A percentile compares a stretch with the other conserved stretches of the same genome.
phyloP scores from a whole-genome alignment of 2,113 vertebrate species.

The Nematolebias whitei region DNA sequence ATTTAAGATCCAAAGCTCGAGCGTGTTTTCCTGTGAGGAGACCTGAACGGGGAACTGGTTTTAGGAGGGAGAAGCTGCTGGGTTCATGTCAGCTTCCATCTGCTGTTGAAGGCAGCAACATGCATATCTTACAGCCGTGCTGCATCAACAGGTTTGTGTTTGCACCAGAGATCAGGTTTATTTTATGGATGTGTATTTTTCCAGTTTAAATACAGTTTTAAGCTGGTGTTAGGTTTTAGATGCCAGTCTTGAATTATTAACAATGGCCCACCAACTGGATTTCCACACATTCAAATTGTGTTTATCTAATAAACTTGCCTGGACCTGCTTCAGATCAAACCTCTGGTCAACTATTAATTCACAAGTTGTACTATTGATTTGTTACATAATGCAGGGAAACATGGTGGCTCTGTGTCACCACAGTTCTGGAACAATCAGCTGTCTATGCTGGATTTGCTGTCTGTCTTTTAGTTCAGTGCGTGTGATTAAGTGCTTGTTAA shows the following conservation, averaged over 20 bases:
- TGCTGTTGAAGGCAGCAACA: slow-evolving; percentile 44
- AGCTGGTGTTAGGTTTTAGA: no score
- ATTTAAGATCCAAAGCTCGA: slow-evolving; percentile 13
- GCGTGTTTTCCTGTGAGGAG: background rate
- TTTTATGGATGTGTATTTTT: background rate
- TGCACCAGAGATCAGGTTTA: background rate
- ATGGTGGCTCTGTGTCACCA: background rate
- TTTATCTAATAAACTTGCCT: background rate
- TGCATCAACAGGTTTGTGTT: slow-evolving; percentile 78
- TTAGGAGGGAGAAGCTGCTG: slow-evolving; percentile 4
- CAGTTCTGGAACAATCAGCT: background rate
- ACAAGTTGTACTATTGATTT: background rate
- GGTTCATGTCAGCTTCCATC: background rate
- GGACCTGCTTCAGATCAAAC: background rate
- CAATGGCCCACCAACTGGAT: background rate
- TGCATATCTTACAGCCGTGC: slow-evolving; percentile 75
- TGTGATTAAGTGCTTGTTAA: background rate
- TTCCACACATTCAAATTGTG: background rate
- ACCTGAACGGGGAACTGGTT: slow-evolving; percentile 14
- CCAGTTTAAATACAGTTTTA: no score
- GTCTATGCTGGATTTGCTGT: background rate
- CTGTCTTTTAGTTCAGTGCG: no score
- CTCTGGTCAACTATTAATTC: background rate
- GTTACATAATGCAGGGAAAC: background rate
- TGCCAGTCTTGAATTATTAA: background rate